These are phyloP conservation scores for Eupithecia vulgata DNA, from an alignment of 2,888 invertebrate genomes.

Conservation along the genomic window DNA sequence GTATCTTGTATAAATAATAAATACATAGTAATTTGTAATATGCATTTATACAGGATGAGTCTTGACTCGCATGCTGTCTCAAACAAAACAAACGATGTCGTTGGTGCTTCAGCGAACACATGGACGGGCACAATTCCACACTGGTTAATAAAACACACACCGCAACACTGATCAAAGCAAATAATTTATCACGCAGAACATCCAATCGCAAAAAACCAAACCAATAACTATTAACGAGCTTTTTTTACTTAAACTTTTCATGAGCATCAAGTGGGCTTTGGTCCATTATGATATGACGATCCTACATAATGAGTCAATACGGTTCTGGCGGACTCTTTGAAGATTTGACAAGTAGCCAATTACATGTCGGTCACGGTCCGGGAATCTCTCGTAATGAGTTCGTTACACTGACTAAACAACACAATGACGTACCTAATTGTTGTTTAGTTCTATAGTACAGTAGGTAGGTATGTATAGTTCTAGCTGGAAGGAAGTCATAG, in stretches of 20 bases:
- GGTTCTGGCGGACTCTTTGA: conserved; percentile 39
- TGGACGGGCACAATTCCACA: not conserved
- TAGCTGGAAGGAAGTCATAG: not conserved
- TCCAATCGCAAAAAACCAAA: not conserved
- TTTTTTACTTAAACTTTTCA: not conserved
- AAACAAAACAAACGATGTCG: not conserved
- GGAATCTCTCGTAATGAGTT: conserved; percentile 32
- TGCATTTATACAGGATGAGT: no score
- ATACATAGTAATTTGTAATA: not conserved
- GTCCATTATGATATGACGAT: not conserved
- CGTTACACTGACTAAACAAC: conserved; percentile 32
- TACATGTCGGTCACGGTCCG: conserved; percentile 38
- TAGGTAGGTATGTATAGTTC: not conserved
- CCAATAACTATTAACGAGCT: not conserved
- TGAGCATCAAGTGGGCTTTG: not conserved
- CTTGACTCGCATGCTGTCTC: not conserved
- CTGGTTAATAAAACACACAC: not conserved
- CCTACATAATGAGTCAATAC: conserved; percentile 12
- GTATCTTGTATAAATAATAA: no score
- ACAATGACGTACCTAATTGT: not conserved
- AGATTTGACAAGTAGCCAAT: conserved; percentile 34
- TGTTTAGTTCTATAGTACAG: no score
- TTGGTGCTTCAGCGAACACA: not conserved
- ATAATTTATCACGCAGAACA: not conserved
- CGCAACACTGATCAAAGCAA: not conserved